Conservation (phyloP, 2,888 invertebrate genomes). For the Oscheius sp. region DNA sequence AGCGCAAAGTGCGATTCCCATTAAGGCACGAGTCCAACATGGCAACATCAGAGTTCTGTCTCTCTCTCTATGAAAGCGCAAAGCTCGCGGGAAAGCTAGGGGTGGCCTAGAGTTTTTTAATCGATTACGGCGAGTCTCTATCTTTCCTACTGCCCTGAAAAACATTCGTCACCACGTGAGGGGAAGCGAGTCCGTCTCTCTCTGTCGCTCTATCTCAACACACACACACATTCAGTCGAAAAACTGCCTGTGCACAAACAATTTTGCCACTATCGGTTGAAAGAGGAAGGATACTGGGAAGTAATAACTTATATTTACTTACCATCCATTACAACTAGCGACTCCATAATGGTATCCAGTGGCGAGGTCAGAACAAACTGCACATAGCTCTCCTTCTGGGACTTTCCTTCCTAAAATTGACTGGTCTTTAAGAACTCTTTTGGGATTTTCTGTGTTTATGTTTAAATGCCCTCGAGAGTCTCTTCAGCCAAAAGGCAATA, state of each 20-base stretch:
- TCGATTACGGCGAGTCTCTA: conserved; percentile 6
- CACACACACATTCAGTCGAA: conserved; percentile 28
- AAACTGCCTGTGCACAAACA: conserved; percentile 34
- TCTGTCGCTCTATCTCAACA: conserved; percentile 20
- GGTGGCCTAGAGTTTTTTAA: too few relatives aligned
- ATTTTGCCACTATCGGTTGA: not conserved
- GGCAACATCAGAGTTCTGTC: not conserved
- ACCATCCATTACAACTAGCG: conserved; percentile 69
- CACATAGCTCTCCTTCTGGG: conserved; percentile 66
- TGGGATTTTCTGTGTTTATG: not conserved
- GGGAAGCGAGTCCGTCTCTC: conserved; percentile 21
- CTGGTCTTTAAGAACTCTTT: not conserved
- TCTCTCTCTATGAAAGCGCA: not conserved
- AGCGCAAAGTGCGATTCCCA: not conserved
- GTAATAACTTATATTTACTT: conserved; percentile 33
- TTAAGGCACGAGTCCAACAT: not conserved
- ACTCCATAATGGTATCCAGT: conserved; percentile 67
- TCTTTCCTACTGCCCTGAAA: conserved; percentile 1
- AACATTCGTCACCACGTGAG: conserved; percentile 26
- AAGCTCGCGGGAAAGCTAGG: too few relatives aligned
- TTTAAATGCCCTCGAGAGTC: not conserved
- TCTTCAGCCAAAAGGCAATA: not conserved
- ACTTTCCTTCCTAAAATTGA: conserved; percentile 56
- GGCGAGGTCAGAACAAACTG: conserved; percentile 68
- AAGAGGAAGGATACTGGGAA: not conserved